Evolutionary conservation across 2,888 invertebrate species (phyloP).

Genomic region (Acronicta aceris): DNA sequence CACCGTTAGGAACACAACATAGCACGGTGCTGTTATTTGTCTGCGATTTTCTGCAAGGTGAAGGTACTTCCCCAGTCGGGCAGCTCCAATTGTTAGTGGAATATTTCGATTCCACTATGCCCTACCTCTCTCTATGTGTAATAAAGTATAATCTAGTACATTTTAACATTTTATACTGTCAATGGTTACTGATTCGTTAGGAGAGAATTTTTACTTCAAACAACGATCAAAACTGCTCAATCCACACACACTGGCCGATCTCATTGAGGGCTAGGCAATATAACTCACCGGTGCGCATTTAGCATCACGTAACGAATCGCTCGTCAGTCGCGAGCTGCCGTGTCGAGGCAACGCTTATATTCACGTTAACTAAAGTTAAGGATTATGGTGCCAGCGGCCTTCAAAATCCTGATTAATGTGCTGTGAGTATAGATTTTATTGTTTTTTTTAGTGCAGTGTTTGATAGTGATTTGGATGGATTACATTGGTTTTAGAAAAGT

Average conservation of each 20-base stretch:
- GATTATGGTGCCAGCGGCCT: slow-evolving; percentile 18
- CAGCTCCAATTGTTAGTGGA: no score
- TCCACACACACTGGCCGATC: slow-evolving; percentile 4
- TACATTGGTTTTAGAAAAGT: neutral
- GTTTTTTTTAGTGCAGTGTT: neutral
- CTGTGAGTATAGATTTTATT: slow-evolving; percentile 36
- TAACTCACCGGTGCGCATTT: slow-evolving; percentile 37
- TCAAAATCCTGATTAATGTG: slow-evolving; percentile 35
- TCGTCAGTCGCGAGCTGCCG: slow-evolving; percentile 32
- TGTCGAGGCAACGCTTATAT: slow-evolving; percentile 14
- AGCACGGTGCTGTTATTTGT: no score
- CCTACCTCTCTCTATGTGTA: no score
- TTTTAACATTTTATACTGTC: no score
- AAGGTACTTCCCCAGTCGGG: no score
- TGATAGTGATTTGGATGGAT: neutral
- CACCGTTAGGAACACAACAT: no score
- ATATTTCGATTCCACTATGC: no score
- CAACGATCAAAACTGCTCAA: slow-evolving; percentile 25
- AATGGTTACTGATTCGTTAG: no score
- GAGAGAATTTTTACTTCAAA: neutral
- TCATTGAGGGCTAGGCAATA: slow-evolving; percentile 45
- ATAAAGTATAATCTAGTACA: no score
- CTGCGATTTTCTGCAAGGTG: no score
- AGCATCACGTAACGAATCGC: slow-evolving; percentile 37
- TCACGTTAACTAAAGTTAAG: slow-evolving; percentile 11